Percentiles rank a stretch among this genome's conserved stretches.
Conservation (phyloP, 2,888 invertebrate genomes). For the Ischnus inquisitorius region DNA sequence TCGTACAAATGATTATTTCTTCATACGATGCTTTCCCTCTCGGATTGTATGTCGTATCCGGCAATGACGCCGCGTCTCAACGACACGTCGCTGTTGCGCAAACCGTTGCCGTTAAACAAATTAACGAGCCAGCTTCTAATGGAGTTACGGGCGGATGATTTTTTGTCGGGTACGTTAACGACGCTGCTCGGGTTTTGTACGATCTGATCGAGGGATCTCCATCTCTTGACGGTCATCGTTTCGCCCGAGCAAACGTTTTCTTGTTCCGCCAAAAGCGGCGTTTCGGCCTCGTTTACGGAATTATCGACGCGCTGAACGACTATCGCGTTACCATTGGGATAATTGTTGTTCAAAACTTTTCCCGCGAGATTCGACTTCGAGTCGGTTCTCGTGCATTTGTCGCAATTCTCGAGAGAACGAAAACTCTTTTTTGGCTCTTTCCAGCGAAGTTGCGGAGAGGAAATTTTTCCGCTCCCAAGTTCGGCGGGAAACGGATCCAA, state of each 20-base stretch:
- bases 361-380: slow-evolving; percentile 85
- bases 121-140: slow-evolving; percentile 92
- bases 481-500: slow-evolving; percentile 88
- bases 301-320: slow-evolving; percentile 79
- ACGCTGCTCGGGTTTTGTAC: slow-evolving; percentile 85
- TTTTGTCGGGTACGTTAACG: slow-evolving; percentile 87
- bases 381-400: slow-evolving; percentile 84
- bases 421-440: slow-evolving; percentile 82
- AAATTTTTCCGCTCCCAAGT: slow-evolving; percentile 76
- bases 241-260: slow-evolving; percentile 82
- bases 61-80: slow-evolving; percentile 86
- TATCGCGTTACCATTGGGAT: slow-evolving; percentile 87
- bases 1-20: slow-evolving; percentile 7
- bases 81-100: slow-evolving; percentile 89
- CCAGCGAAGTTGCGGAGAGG: slow-evolving; percentile 78
- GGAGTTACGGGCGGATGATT: slow-evolving; percentile 88
- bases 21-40: slow-evolving; percentile 88
- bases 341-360: slow-evolving; percentile 86
- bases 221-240: slow-evolving; percentile 87
- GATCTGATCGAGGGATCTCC: slow-evolving; percentile 92
- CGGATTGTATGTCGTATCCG: slow-evolving; percentile 87
- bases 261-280: slow-evolving; percentile 84
- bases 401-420: slow-evolving; percentile 86
- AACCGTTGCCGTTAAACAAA: slow-evolving; percentile 90
- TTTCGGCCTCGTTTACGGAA: slow-evolving; percentile 83